A percentile compares a stretch with the other conserved stretches of the same genome.
Evolutionary conservation across 2,888 invertebrate genomes (phyloP).

Genomic region (Steinernema scapterisci): DNA sequence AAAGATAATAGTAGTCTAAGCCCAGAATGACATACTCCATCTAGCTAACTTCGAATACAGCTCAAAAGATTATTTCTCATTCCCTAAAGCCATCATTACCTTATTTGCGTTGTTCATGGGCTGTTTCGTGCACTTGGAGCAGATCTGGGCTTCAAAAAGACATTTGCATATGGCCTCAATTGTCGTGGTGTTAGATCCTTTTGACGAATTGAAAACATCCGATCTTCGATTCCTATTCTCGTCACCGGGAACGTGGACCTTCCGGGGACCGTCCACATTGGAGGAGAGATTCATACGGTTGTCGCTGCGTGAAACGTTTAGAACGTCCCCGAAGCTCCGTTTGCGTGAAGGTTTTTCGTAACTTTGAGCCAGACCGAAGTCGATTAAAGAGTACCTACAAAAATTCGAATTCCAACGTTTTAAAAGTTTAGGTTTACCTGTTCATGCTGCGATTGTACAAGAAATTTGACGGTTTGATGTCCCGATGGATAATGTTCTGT

Average conservation of each 20-base stretch:
- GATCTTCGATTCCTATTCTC: slow-evolving; percentile 1
- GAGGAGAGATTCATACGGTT: not conserved
- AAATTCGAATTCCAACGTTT: not conserved
- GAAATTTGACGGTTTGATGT: slow-evolving; percentile 89
- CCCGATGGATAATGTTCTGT: slow-evolving; percentile 84
- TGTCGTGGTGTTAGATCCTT: not conserved
- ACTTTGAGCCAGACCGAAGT: slow-evolving; percentile 85
- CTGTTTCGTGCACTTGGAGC: slow-evolving; percentile 73
- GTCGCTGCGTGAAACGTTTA: slow-evolving; percentile 64
- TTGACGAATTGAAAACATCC: not conserved
- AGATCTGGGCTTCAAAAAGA: slow-evolving; percentile 76
- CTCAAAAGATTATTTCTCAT: not conserved
- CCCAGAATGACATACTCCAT: too few relatives aligned
- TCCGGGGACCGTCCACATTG: not conserved
- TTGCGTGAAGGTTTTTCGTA: slow-evolving; percentile 10
- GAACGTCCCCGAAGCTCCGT: slow-evolving; percentile 32
- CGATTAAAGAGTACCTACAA: slow-evolving; percentile 76
- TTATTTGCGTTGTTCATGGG: slow-evolving; percentile 46
- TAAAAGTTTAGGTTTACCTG: slow-evolving; percentile 34
- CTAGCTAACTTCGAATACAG: too few relatives aligned
- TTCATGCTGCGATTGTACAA: slow-evolving; percentile 77
- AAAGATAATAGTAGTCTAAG: too few relatives aligned
- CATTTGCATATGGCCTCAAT: slow-evolving; percentile 72
- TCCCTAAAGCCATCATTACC: slow-evolving; percentile 32
- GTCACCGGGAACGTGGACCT: not conserved